Base-by-base conservation (phyloP, 2,797 vertebrate species). In the Acridotheres tristis region DNA sequence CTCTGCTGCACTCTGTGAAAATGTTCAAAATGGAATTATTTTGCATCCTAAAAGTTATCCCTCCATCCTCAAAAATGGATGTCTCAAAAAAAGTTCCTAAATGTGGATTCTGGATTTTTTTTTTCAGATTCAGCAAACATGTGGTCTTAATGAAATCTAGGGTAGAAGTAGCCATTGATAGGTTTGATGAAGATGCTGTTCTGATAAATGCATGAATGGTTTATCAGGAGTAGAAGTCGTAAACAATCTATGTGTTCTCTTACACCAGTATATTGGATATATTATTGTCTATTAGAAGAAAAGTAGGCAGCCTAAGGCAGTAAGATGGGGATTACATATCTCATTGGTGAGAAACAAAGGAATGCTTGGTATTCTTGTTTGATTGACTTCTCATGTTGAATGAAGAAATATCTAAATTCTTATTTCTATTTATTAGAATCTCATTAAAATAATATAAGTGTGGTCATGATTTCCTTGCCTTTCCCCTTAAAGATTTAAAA, bases 31-130 rank as follows among this genome's bases (percentile, higher is more conserved):
- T 13, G 72, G 27, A 13, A 40, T 61, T 59, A 4, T 53, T 95
- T 87, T 90, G 12, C 27, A 61, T 78, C 36, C 36, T 75, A 65
- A 80, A 63, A 85, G 23, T 66, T 66, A 58, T 9, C 6, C 7
- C 20, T 83, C 7, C 4, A 2, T 77, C 40, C 34, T 45, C 42
- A 42, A 42, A 42, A 17, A 42, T 42, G 16, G 42, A 3, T n/a
- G 16, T 89, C 38, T 84, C 54, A 23, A 47, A 51, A 68, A 67
- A 43, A 1, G 1, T 66, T 81, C 69, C 19, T 62, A 42, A 83
- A 50, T 61, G 58, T 1, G 2, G 9, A 47, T 78, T 68, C 25
- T 72, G 13, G 0, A 0, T 1, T 11, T 0, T 18, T 29, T 66
- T 66, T 53, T 85, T 54, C 14, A 42, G 16, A 65, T 34, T 85